Evolutionary conservation across 2,797 vertebrate genomes (phyloP), one percentile per base, ranked within the genome.

Genomic region (Rhinogobio ventralis): DNA sequence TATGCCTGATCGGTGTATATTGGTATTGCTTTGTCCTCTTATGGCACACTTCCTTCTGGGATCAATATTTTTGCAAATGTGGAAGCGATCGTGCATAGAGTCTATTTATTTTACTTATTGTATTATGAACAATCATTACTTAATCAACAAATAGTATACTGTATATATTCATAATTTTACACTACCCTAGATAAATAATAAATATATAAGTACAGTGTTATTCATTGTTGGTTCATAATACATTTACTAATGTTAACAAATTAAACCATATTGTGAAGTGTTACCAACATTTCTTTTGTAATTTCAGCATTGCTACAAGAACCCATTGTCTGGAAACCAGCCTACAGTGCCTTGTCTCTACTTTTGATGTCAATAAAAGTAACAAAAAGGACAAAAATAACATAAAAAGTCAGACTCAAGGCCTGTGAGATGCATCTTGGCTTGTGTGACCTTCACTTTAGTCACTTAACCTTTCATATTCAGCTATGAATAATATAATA

Each of bases 371-470:
- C 51, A 81, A 28, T 68, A 53, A 36, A 51, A 36, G 28, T 51
- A 30, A 33, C 46, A 14, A 5, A 33, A 53, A 69, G 8, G 30
- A 14, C 45, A 51, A 80, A 53, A 80, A 30, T 74, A 19, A 30
- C 28, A 51, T 51, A 30, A 30, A 49, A 60, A 36, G 33, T 36
- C 33, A 36, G 33, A 39, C 39, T 9, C 39, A 39, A 39, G 9
- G 4, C 66, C 62, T 33, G 60, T 23, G 1, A 66, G 77, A 68
- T 19, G 7, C 23, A 68, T 53, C 39, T 72, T 73, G 28, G 20
- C 69, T 62, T 73, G n/a, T 60, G 19, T 46, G 49, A 42, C 19
- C 55, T 81, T 81, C 67, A 81, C 72, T 81, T 60, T 30, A 81
- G 53, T 33, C 4, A 62, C 42, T 82, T 62, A 62, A 82, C 28